These are phyloP conservation scores for Oreochromis mossambicus DNA, from an alignment of 2,797 vertebrate species.

Conservation along the genomic window DNA sequence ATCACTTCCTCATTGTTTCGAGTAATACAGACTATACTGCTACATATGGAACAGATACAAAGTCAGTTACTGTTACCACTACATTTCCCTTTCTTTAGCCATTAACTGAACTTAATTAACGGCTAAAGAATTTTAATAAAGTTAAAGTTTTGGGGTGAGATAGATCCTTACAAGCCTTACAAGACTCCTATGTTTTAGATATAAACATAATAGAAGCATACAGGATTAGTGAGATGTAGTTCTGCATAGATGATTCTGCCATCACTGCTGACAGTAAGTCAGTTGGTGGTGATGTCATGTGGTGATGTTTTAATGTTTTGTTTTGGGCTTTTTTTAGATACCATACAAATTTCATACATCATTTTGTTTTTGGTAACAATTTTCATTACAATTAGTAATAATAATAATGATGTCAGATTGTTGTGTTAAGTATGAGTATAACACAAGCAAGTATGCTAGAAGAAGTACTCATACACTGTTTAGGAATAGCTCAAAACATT, in stretches of 20 bases:
- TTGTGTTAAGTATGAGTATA: background rate
- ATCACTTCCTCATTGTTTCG: background rate
- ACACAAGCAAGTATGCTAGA: background rate
- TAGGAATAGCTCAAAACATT: background rate
- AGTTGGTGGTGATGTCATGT: background rate
- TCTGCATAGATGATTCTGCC: background rate
- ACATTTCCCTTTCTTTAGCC: background rate
- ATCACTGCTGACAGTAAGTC: background rate
- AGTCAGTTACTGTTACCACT: background rate
- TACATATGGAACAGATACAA: background rate
- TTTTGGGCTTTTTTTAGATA: background rate
- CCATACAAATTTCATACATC: background rate
- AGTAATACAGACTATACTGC: background rate
- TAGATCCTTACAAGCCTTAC: fast-evolving
- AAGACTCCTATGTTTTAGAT: background rate
- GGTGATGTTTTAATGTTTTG: background rate
- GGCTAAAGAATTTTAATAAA: background rate
- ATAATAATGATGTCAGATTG: background rate
- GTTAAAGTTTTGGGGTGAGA: fast-evolving
- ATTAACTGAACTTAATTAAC: background rate
- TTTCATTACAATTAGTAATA: background rate
- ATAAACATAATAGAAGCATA: background rate
- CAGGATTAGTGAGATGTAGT: background rate
- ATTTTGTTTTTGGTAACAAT: background rate
- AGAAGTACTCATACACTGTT: background rate